phyloP scores from a whole-genome alignment of 2,797 vertebrate genomes.

The Platalea minor region DNA sequence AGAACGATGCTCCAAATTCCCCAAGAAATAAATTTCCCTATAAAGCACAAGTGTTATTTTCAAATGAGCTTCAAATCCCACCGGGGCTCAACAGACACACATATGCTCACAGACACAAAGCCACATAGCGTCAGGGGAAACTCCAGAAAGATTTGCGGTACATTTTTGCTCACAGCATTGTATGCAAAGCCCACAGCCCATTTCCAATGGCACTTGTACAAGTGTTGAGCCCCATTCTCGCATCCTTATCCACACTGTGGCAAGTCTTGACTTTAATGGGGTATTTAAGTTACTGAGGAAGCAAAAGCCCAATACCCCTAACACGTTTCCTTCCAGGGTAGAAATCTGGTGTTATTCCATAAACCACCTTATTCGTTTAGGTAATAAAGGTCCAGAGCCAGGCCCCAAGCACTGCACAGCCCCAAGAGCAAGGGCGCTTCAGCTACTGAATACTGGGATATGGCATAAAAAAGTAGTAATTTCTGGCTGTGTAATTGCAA shows the following conservation, averaged over 20 bases:
- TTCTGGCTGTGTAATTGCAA: background rate
- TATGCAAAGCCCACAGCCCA: background rate
- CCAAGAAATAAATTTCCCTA: background rate
- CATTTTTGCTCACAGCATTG: background rate
- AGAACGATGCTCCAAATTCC: background rate
- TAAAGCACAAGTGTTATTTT: background rate
- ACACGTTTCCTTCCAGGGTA: background rate
- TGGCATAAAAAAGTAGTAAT: background rate
- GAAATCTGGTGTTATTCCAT: background rate
- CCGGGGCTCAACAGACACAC: background rate
- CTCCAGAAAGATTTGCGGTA: background rate
- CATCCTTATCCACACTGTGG: background rate
- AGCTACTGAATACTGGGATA: background rate
- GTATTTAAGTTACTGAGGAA: background rate
- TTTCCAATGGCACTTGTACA: background rate
- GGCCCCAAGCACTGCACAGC: background rate
- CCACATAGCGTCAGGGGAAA: background rate
- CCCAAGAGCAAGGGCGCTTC: background rate
- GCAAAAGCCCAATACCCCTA: background rate
- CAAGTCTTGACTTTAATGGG: background rate
- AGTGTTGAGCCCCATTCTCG: background rate
- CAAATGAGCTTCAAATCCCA: background rate
- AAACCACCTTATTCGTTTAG: background rate
- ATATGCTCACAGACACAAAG: background rate
- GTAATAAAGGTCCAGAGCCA: background rate